Conservation (phyloP, 2,888 invertebrate species). For the Brachynemurus nebulosus region DNA sequence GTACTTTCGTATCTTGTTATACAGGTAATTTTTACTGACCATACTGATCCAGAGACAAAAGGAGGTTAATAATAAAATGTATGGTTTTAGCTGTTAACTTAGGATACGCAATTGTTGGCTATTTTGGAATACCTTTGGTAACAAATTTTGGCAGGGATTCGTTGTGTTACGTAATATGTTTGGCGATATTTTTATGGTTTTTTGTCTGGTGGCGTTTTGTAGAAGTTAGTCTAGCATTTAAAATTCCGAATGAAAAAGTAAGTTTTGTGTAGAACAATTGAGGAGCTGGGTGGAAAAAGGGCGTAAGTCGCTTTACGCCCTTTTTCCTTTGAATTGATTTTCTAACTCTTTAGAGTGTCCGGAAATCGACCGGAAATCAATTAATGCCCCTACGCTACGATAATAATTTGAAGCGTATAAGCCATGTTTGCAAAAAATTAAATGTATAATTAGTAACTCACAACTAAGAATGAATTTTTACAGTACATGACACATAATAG, state of each 20-base stretch:
- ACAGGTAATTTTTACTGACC: conserved; percentile 29
- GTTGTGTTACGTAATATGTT: conserved; percentile 36
- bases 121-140: conserved; percentile 38
- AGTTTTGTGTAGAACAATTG: too few relatives aligned
- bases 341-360: too few relatives aligned
- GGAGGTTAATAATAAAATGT: not conserved
- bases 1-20: conserved; percentile 41
- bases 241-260: conserved; percentile 31
- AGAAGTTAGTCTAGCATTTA: conserved; percentile 36
- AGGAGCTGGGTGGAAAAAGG: too few relatives aligned
- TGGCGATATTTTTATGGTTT: conserved; percentile 37
- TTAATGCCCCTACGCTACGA: too few relatives aligned
- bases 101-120: conserved; percentile 40
- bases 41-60: not conserved
- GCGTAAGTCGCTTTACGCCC: too few relatives aligned
- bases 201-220: conserved; percentile 41
- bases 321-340: too few relatives aligned
- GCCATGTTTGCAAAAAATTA: too few relatives aligned
- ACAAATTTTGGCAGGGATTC: conserved; percentile 37
- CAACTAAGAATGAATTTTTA: too few relatives aligned
- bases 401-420: too few relatives aligned
- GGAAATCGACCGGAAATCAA: too few relatives aligned
- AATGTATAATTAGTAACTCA: too few relatives aligned
- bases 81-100: conserved; percentile 35
- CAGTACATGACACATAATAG: too few relatives aligned